A percentile compares a stretch with the other conserved stretches of the same genome.
Conservation (phyloP, 2,113 vertebrate species). For the Dromiciops gliroides region DNA sequence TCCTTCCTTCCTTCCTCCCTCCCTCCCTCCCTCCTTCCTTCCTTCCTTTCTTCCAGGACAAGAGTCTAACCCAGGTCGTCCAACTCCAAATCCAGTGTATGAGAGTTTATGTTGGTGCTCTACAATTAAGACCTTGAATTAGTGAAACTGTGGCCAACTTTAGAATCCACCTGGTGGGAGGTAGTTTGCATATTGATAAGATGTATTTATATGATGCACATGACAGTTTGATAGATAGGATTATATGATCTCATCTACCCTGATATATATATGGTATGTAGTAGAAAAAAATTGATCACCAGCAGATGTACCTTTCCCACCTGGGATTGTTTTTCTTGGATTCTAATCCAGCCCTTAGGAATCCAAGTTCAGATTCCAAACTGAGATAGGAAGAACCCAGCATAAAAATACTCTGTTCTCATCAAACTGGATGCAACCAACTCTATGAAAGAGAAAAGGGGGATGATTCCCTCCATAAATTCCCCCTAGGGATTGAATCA, state of each 20-base stretch:
- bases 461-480: background rate
- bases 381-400: background rate
- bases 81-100: background rate
- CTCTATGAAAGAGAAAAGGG: background rate
- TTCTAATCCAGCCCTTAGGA: background rate
- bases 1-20: too few relatives aligned
- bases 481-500: background rate
- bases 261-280: background rate
- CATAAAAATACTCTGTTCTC: background rate
- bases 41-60: background rate
- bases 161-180: background rate
- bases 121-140: too few relatives aligned
- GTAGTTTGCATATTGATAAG: background rate
- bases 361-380: background rate
- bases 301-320: background rate
- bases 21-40: background rate
- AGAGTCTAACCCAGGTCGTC: background rate
- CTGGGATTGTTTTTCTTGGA: background rate
- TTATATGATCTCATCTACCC: background rate
- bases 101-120: fast-evolving
- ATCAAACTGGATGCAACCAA: background rate
- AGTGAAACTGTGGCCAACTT: background rate
- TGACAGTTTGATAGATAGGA: slow-evolving; percentile 5
- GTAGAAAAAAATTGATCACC: background rate
- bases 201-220: background rate